Base-by-base conservation (phyloP, 2,113 vertebrate genomes). In the Atherinomorus stipes region DNA sequence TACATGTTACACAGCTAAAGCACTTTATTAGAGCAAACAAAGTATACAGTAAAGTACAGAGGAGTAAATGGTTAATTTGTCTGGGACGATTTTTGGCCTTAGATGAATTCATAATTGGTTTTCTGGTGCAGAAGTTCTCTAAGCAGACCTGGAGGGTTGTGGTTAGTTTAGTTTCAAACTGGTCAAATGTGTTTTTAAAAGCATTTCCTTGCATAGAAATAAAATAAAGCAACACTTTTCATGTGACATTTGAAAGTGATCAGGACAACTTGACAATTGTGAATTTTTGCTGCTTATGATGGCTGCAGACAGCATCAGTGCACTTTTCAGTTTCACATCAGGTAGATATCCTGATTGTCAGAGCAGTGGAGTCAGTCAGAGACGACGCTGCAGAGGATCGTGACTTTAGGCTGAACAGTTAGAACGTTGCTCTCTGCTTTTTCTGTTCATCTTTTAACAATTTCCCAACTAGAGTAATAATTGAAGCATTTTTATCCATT, bases 1-100 rank as follows among this genome's bases (percentile, higher is more conserved):
- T 23, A 49, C 28, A 58, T n/a, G 80, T 71, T 28, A 69, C 44
- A 59, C 4, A 51, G 44, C 21, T 68, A 31, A 53, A 49, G 69
- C 3, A 0, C 2, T 5, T 51, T 62, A 40, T 3, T 42, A 53
- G 53, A 62, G 28, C 68, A 59, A 79, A 44, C 18, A n/a, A 47
- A 31, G 28, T 31, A 31, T 31, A 7, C 7, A 31, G 28, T 31
- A 31, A 34, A 34, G 19, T 18, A n/a, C 34, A 59, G 12, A 7
- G 6, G 34, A 40, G 4, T 12, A 60, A 59, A 37, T 34, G 1
- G 1, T 34, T 34, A 7, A 31, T 31, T 31, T 31, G 28, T 7
- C 2, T 22, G 13, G 34, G 45, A 58, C 21, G 31, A 26, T 71
- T 57, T 54, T 57, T 23, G 34, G 18, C n/a, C 26, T 16, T 2